Percentiles rank a stretch among this genome's conserved stretches.
Evolutionary conservation across 2,797 vertebrate genomes (phyloP).

Genomic region (Distichodus sexfasciatus): DNA sequence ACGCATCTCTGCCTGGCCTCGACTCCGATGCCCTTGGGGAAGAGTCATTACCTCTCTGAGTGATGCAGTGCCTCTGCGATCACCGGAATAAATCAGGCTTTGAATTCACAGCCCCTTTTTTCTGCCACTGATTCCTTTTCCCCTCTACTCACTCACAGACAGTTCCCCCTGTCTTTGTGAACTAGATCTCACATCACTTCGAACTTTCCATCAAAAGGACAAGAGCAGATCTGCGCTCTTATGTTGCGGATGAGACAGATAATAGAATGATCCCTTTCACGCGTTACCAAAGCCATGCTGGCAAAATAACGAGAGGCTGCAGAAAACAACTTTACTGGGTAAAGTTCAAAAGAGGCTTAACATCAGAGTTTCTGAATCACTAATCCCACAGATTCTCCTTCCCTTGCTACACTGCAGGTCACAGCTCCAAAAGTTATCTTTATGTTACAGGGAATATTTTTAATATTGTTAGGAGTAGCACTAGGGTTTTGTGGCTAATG

Average conservation of each 20-base stretch:
- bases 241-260: slow-evolving; percentile 1
- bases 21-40: slow-evolving; percentile 42
- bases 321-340: neutral
- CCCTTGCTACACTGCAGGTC: neutral
- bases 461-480: too few species aligned
- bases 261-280: neutral
- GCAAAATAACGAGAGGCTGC: slow-evolving; percentile 10
- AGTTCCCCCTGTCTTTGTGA: neutral
- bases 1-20: slow-evolving; percentile 7
- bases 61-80: slow-evolving; percentile 24
- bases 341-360: neutral
- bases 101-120: slow-evolving; percentile 16
- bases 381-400: neutral
- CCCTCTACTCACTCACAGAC: slow-evolving; percentile 6
- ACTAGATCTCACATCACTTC: neutral
- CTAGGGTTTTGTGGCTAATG: too few species aligned
- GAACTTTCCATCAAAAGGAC: neutral
- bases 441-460: too few species aligned
- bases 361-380: neutral
- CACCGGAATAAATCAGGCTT: slow-evolving; percentile 28
- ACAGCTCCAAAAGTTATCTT: too few species aligned
- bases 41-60: slow-evolving; percentile 47
- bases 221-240: neutral
- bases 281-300: neutral
- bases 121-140: neutral